Evolutionary conservation across 2,888 invertebrate genomes (phyloP), one percentile per base, ranked within the genome.

Genomic region (Loripinus fragilis): DNA sequence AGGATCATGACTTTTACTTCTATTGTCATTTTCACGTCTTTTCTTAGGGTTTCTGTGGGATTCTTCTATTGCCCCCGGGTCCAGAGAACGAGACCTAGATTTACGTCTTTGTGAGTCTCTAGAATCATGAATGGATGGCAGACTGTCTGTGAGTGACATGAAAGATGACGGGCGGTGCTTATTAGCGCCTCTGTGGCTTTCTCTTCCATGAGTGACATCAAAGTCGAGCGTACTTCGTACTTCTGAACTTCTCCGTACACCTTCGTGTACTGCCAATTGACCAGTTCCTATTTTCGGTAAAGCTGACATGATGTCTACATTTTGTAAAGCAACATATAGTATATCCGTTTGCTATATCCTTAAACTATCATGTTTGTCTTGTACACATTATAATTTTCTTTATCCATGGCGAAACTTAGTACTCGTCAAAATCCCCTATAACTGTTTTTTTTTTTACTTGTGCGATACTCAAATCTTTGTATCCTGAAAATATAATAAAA

Each of bases 41-140:
- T 60, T 60, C 60, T 60, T 60, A 33, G 60, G 33, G 1, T 30
- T 60, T 33, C 8, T 17, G 5, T 60, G 33, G 25, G 30, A 2
- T 17, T 12, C 60, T 30, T 45, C 65, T 2, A 64, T 45, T 12
- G 65, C 42, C 15, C 65, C 45, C 8, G 41, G 41, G 28, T 72
- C 71, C 17, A 65, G 71, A n/a, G 71, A 72, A 38, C 65, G 71
- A 23, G 71, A 72, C 12, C 64, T 35, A n/a, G 45, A 42, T 42
- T 72, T 72, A n/a, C 71, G 71, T 35, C 65, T 72, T 30, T 64
- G 71, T 30, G 60, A 60, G 2, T 60, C 60, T 20, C 60, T 60
- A 33, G 60, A 60, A 23, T 33, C 33, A 17, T 60, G 60, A 17
- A 60, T 33, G 17, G 60, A 60, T 15, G 60, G 60, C 12, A 60